Conservation (phyloP, 1,140 invertebrate species). For the Plectus sambesii region DNA sequence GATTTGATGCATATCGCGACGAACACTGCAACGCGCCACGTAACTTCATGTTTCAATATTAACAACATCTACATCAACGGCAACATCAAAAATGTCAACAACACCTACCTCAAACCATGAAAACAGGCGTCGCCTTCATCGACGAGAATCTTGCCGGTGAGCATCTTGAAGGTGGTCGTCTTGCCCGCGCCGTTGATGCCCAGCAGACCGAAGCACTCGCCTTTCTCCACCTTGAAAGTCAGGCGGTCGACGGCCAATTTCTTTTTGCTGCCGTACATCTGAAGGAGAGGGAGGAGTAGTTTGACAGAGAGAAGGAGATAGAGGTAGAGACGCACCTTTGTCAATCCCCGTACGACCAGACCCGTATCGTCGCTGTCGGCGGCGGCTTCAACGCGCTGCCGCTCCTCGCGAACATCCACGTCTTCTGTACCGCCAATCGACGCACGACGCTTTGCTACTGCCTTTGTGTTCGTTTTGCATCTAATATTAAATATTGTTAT, state of each 20-base stretch:
- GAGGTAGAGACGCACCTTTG: constrained; percentile 23
- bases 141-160: constrained; percentile 47
- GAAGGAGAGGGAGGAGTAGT: constrained; percentile 6
- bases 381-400: constrained; percentile 17
- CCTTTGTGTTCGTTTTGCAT: no score
- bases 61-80: no score
- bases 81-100: no score
- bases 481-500: constrained; percentile 16
- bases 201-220: constrained; percentile 70
- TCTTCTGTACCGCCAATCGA: constrained; percentile 20
- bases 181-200: constrained; percentile 78
- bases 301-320: constrained; percentile 2
- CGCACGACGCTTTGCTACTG: constrained; percentile 13
- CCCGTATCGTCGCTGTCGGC: constrained; percentile 24
- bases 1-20: no score
- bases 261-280: constrained; percentile 16
- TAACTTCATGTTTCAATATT: no score
- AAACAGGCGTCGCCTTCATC: constrained; percentile 29
- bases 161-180: constrained; percentile 70
- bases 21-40: no score
- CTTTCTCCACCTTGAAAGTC: constrained; percentile 59
- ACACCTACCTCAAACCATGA: constrained; percentile 23
- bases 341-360: constrained; percentile 30
- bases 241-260: constrained; percentile 58
- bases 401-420: constrained; percentile 30